These are phyloP conservation scores for Junco hyemalis DNA, from an alignment of 2,113 vertebrate species.

Conservation along the genomic window DNA sequence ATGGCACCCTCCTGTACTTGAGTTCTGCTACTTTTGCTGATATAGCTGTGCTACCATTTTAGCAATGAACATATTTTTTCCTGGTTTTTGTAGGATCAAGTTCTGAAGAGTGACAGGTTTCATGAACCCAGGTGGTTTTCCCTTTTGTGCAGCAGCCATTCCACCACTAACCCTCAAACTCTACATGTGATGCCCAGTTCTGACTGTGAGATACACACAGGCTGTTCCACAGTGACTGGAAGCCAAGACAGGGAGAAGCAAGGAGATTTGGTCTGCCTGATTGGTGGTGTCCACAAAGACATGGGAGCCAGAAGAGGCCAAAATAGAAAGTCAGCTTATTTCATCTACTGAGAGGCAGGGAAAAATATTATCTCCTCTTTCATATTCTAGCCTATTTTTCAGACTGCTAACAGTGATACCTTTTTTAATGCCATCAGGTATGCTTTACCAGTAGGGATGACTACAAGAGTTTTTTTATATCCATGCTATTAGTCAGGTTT, in stretches of 20 bases:
- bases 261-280: neutral
- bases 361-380: neutral
- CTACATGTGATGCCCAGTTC: neutral
- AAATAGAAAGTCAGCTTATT: neutral
- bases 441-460: neutral
- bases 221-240: neutral
- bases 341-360: neutral
- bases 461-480: neutral
- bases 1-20: neutral
- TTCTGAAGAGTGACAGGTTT: neutral
- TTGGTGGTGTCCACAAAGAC: neutral
- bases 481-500: neutral
- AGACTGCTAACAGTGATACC: neutral
- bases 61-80: neutral
- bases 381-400: neutral
- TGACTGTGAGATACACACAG: neutral
- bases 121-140: neutral
- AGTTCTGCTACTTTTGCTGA: neutral
- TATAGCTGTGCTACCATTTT: neutral
- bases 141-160: neutral
- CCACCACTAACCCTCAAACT: neutral
- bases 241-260: neutral
- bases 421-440: neutral
- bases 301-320: neutral
- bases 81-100: neutral